Evolutionary conservation across 2,888 invertebrate genomes (phyloP), one percentile per base, ranked within the genome.

Genomic region (Cremastinae sp.): DNA sequence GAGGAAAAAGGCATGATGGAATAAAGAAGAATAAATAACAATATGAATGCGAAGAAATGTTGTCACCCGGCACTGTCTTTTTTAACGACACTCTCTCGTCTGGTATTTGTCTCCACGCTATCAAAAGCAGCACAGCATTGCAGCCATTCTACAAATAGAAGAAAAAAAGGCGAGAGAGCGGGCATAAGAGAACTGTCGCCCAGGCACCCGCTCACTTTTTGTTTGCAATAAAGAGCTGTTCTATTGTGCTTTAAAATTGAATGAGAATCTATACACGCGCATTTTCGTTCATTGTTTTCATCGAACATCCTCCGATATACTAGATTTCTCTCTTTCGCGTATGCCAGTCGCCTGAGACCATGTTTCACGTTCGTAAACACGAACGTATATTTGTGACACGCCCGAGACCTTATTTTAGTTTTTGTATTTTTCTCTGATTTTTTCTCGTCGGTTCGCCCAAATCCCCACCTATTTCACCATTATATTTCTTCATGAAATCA

Each of bases 191-290:
- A 41, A 28, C n/a, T n/a, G 43, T 41, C 53, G 22, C 45, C 36
- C 47, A 41, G 47, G 61, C 59, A 53, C 61, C 54, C 61, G 61
- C 59, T 28, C 28, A 34, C 59, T 61, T 76, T 76, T 73, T 73
- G 64, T 76, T 69, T 65, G 65, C 69, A 16, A 73, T 73, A 69
- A 73, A 73, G 69, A 73, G 69, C 47, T 61, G 64, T 76, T 65
- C 56, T 51, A 74, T 77, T 77, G 77, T 77, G 51, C 75, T 56
- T 74, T 66, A 62, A 77, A 74, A 77, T 74, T 70, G 70, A 77
- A 74, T 74, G 70, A 54, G 70, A 65, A 77, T 74, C 66, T 70
- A n/a, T n/a, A 70, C 56, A 56, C 69, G 70, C 65, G 61, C 54
- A 28, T 70, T 70, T 75, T 68, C 56, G 65, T 70, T 65, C 73